A percentile compares a stretch with the other conserved stretches of the same genome.
phyloP scores from a whole-genome alignment of 2,888 invertebrate genomes.

The Ectropis crepuscularia region DNA sequence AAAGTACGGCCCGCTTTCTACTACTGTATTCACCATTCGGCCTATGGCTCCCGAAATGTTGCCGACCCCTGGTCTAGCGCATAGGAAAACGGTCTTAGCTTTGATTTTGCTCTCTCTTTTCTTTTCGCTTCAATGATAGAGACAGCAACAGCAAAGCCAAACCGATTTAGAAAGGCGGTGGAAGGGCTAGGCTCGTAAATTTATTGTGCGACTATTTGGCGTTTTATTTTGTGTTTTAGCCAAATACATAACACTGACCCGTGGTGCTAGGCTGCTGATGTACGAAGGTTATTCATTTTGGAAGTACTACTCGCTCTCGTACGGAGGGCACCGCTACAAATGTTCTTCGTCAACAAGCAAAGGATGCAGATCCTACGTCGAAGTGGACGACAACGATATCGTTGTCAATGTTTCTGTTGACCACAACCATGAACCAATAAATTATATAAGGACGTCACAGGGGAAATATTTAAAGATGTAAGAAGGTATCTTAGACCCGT shows the following conservation, averaged over 20 bases:
- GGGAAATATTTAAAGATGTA: constrained; percentile 25
- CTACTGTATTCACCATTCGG: too few species aligned
- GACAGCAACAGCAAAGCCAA: too few species aligned
- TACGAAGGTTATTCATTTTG: constrained; percentile 20
- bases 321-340: constrained; percentile 20
- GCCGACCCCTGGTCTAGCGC: too few species aligned
- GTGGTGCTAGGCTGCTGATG: constrained; percentile 17
- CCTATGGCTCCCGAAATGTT: too few species aligned
- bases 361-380: constrained; percentile 17
- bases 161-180: too few species aligned
- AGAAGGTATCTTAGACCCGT: neutral
- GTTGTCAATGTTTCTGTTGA: neutral
- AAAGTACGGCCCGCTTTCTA: too few species aligned
- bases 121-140: too few species aligned
- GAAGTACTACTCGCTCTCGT: neutral
- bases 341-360: constrained; percentile 19
- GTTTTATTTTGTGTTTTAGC: constrained; percentile 12
- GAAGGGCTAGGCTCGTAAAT: too few species aligned
- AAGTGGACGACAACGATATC: constrained; percentile 1
- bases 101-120: too few species aligned
- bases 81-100: too few species aligned
- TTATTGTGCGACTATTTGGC: too few species aligned
- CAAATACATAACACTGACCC: constrained; percentile 13
- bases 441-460: neutral
- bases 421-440: constrained; percentile 27